A percentile compares a stretch with the other conserved stretches of the same genome.
Evolutionary conservation across 2,888 invertebrate genomes (phyloP).

Genomic region (Diaprepes abbreviatus): DNA sequence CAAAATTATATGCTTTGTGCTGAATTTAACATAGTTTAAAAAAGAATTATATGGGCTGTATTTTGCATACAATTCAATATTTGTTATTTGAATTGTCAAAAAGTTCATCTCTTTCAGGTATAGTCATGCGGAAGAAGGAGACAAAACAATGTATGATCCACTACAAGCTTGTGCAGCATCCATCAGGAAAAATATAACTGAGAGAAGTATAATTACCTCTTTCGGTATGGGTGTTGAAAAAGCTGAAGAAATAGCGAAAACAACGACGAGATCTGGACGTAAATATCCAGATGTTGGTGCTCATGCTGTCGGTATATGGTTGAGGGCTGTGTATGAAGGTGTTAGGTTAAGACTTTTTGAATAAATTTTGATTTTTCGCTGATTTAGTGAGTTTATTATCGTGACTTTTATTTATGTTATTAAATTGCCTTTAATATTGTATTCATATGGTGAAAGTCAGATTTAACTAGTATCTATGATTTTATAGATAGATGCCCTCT

Average conservation of each 20-base stretch:
- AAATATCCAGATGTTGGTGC: slow-evolving; percentile 73
- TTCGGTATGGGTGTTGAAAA: slow-evolving; percentile 64
- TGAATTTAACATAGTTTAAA: too few species aligned
- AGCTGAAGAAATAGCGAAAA: slow-evolving; percentile 63
- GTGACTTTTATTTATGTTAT: too few species aligned
- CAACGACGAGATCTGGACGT: slow-evolving; percentile 50
- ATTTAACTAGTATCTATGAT: too few species aligned
- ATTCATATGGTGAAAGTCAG: too few species aligned
- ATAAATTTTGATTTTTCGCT: neutral
- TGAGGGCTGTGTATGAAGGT: slow-evolving; percentile 70
- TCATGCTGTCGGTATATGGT: slow-evolving; percentile 73
- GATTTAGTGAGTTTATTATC: too few species aligned
- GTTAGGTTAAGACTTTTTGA: slow-evolving; percentile 62
- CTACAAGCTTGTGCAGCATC: slow-evolving; percentile 58
- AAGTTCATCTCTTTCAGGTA: slow-evolving; percentile 70
- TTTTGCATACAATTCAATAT: too few species aligned
- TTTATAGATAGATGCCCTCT: too few species aligned
- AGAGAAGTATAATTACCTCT: slow-evolving; percentile 57
- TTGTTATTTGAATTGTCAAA: too few species aligned
- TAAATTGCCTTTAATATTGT: too few species aligned
- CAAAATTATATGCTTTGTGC: too few species aligned
- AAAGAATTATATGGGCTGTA: too few species aligned
- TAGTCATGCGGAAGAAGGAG: slow-evolving; percentile 74
- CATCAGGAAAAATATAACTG: slow-evolving; percentile 55
- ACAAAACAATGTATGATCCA: slow-evolving; percentile 75